These are phyloP conservation scores for Adela reaumurella DNA, from an alignment of 2,888 invertebrate genomes.

Conservation along the genomic window DNA sequence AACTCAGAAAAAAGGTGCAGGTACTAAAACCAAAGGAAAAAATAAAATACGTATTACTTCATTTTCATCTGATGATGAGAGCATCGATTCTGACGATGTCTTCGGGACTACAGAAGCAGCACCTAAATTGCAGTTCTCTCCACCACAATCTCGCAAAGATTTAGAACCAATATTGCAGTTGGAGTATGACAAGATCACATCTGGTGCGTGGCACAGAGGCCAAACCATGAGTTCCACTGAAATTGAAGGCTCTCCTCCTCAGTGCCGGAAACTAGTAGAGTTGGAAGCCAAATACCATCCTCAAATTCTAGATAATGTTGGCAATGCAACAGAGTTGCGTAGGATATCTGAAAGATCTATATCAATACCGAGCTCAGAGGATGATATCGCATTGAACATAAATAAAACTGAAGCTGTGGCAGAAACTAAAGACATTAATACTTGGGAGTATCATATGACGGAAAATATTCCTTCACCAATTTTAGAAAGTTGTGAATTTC, in stretches of 20 bases:
- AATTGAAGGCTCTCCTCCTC: slow-evolving; percentile 73
- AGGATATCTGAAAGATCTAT: slow-evolving; percentile 72
- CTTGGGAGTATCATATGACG: slow-evolving; percentile 57
- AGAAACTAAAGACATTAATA: slow-evolving; percentile 48
- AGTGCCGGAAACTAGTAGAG: slow-evolving; percentile 63
- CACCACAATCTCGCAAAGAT: slow-evolving; percentile 72
- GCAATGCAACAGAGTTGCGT: slow-evolving; percentile 64
- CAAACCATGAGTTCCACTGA: slow-evolving; percentile 77
- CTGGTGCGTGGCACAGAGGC: slow-evolving; percentile 63
- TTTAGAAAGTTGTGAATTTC: slow-evolving; percentile 57
- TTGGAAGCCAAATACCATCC: slow-evolving; percentile 64
- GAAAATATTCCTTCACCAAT: slow-evolving; percentile 64
- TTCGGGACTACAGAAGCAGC: slow-evolving; percentile 74
- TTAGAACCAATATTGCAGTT: slow-evolving; percentile 70
- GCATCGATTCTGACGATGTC: slow-evolving; percentile 72
- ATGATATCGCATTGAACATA: slow-evolving; percentile 64
- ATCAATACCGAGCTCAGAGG: slow-evolving; percentile 73
- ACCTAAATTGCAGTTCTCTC: slow-evolving; percentile 70
- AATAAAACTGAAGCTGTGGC: slow-evolving; percentile 52
- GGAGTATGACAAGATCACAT: slow-evolving; percentile 67
- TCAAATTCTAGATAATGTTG: slow-evolving; percentile 60
- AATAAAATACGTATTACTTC: slow-evolving; percentile 72
- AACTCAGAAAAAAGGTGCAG: slow-evolving; percentile 50
- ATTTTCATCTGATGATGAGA: slow-evolving; percentile 74
- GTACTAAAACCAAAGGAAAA: slow-evolving; percentile 60